These are phyloP conservation scores for Aphidius ervi DNA, from an alignment of 1,140 invertebrate genomes.

Conservation along the genomic window DNA sequence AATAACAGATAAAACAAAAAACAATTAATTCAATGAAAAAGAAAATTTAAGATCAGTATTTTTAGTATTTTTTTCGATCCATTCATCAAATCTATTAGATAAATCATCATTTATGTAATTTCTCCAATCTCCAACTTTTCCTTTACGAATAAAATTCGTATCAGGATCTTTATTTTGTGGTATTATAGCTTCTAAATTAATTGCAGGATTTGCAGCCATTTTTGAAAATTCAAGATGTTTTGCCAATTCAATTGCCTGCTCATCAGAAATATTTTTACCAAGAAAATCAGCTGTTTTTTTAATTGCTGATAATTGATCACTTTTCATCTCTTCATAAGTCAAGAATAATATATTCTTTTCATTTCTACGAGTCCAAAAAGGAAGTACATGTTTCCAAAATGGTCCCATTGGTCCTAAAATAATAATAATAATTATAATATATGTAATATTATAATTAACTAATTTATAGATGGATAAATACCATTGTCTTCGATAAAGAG, in stretches of 20 bases:
- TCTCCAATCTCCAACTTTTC: slow-evolving; percentile 79
- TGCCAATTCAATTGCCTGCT: slow-evolving; percentile 63
- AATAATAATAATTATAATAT: not conserved
- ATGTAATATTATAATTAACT: not conserved
- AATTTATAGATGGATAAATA: slow-evolving; percentile 26
- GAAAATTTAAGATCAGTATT: slow-evolving; percentile 61
- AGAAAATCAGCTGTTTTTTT: slow-evolving; percentile 71
- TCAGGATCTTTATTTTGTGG: slow-evolving; percentile 53
- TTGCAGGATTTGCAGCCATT: slow-evolving; percentile 76
- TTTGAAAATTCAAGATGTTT: slow-evolving; percentile 75
- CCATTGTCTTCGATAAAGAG: slow-evolving; percentile 67
- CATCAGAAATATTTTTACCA: slow-evolving; percentile 61
- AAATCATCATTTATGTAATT: slow-evolving; percentile 74
- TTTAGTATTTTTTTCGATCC: slow-evolving; percentile 64
- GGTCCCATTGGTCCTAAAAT: slow-evolving; percentile 60
- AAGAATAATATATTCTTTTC: slow-evolving; percentile 76
- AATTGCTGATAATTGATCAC: slow-evolving; percentile 61
- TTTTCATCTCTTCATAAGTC: slow-evolving; percentile 83
- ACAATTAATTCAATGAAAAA: no score
- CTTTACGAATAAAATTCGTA: slow-evolving; percentile 72
- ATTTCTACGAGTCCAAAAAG: slow-evolving; percentile 68
- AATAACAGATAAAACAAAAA: no score
- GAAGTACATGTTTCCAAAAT: slow-evolving; percentile 65
- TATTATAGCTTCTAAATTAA: slow-evolving; percentile 66
- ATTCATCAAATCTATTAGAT: slow-evolving; percentile 68